A percentile compares a stretch with the other conserved stretches of the same genome.
Evolutionary conservation across 2,797 vertebrate species (phyloP).

Genomic region (Notolabrus celidotus): DNA sequence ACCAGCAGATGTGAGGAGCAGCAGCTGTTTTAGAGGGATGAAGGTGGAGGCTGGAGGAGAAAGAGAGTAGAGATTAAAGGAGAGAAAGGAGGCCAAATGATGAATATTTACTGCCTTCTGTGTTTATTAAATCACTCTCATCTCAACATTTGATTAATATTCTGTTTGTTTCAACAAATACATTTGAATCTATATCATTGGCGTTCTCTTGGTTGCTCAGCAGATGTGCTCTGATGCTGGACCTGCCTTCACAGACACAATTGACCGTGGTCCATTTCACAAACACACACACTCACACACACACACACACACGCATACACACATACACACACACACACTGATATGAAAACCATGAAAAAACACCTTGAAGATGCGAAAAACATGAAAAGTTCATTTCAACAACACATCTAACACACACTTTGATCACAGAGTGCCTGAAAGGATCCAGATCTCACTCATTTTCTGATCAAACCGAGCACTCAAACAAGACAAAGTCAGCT

Average conservation of each 20-base stretch:
- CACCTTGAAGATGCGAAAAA: conserved; percentile 67
- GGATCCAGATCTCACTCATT: conserved; percentile 58
- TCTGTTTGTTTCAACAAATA: conserved; percentile 49
- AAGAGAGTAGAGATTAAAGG: conserved; percentile 42
- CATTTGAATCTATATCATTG: neutral
- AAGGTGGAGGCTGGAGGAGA: conserved; percentile 25
- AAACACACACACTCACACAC: too few relatives aligned
- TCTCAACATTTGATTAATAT: conserved; percentile 44
- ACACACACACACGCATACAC: too few relatives aligned
- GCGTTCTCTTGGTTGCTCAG: conserved; percentile 4
- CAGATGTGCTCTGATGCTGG: neutral
- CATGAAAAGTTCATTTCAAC: conserved; percentile 70
- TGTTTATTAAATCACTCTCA: conserved; percentile 53
- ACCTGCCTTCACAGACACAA: conserved; percentile 32
- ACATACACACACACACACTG: conserved; percentile 11
- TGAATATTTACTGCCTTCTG: conserved; percentile 32
- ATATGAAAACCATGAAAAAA: conserved; percentile 52
- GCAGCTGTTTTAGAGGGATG: conserved; percentile 14
- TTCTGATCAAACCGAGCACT: conserved; percentile 56
- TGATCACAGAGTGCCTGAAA: conserved; percentile 67
- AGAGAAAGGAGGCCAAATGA: conserved; percentile 8
- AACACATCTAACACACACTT: conserved; percentile 63
- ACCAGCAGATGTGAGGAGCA: conserved; percentile 34
- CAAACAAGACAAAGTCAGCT: conserved; percentile 31
- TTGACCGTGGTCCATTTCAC: conserved; percentile 41